These are phyloP conservation scores for Drosophila nigrodunni DNA, from an alignment of 1,140 invertebrate species.

Conservation along the genomic window DNA sequence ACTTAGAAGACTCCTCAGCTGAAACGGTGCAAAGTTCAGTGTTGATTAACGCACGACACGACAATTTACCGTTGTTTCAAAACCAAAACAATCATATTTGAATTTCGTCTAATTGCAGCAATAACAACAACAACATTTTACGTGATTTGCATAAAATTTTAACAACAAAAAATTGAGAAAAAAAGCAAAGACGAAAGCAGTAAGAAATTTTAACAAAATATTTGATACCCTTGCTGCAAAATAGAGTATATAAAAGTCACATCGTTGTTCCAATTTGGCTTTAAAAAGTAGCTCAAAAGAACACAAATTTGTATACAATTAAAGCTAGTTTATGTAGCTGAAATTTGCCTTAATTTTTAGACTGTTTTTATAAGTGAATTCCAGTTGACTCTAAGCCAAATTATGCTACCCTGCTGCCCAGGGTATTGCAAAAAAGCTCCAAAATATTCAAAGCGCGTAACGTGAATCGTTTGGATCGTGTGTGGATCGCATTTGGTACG, in stretches of 20 bases:
- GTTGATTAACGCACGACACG: constrained; percentile 14
- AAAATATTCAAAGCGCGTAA: constrained; percentile 26
- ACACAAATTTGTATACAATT: no score
- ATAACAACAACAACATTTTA: constrained; percentile 42
- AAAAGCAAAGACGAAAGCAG: background rate
- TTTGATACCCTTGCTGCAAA: no score
- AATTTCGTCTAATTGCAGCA: constrained; percentile 57
- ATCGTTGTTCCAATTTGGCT: no score
- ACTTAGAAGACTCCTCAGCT: constrained; percentile 16
- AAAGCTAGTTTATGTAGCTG: no score
- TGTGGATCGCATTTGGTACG: constrained; percentile 17
- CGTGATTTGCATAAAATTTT: constrained; percentile 70
- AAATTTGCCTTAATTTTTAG: no score
- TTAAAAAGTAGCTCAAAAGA: no score
- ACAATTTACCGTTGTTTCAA: constrained; percentile 52
- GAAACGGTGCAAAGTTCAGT: constrained; percentile 33
- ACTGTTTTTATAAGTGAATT: no score
- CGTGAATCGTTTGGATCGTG: constrained; percentile 13
- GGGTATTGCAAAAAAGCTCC: background rate
- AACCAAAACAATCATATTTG: constrained; percentile 12
- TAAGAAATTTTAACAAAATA: background rate
- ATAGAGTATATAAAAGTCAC: no score
- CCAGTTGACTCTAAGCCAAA: no score
- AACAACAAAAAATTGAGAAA: no score
- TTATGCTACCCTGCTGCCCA: no score